Evolutionary conservation across 2,888 invertebrate species (phyloP), one percentile per base, ranked within the genome.

Genomic region (Drosophila setosimentum): DNA sequence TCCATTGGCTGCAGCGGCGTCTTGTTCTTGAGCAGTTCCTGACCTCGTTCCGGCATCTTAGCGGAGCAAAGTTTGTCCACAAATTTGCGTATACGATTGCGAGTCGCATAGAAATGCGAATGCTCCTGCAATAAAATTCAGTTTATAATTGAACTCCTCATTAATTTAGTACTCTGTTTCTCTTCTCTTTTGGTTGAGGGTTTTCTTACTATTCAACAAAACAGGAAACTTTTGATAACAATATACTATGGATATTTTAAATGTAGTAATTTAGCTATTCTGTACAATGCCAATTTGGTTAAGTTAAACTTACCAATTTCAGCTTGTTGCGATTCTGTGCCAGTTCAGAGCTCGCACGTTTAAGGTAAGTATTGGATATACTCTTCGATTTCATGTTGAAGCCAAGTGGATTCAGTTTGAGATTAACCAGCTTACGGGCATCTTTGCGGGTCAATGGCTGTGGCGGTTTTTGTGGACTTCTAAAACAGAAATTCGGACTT

Each of bases 1-100:
- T 83, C 84, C 48, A 73, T 60, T 6, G 89, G 89, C 35, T 75
- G 83, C 7, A 82, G 42, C 0, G 85, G 83, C 7, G 80, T 83
- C 51, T 82, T 91, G 30, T 70, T 73, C 29, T 78, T 83, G 1
- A 92, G 64, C 2, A 92, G 45, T 21, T 68, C 60, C 68, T 89
- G 76, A 1, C 85, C 91, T 0, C 70, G 79, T 13, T 76, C 72
- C 0, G 92, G 89, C 62, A 92, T 62, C 76, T 89, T 85, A 51
- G 76, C 67, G 1, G 89, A 88, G 65, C 91, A 89, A 0, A 92
- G 77, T 27, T 91, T 92, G 5, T 92, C 91, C 6, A 92, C 88
- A 53, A 91, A 84, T 57, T 87, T 89, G 6, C 89, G 90, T 21
- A 92, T 87, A 62, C 87, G 90, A 71, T 90, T 91, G 33, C 93